phyloP scores from a whole-genome alignment of 2,113 vertebrate species.

The Pelusios castaneus region DNA sequence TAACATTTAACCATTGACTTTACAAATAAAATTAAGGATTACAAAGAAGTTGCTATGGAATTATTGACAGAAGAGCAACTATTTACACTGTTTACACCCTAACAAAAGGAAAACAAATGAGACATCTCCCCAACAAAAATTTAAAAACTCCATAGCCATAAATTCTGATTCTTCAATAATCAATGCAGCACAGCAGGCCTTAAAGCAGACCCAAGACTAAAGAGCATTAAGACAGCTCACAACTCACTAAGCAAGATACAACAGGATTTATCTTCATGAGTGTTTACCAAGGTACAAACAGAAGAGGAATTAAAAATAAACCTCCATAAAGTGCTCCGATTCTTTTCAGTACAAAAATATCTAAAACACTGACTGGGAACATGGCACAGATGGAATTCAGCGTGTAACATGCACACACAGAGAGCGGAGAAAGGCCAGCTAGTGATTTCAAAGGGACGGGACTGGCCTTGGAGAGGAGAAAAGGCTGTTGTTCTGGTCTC shows the following conservation, averaged over 20 bases:
- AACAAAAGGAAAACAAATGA: neutral
- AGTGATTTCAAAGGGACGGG: neutral
- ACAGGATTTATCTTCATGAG: neutral
- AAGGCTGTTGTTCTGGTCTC: neutral
- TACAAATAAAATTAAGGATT: constrained; percentile 69
- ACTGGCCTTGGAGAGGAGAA: neutral
- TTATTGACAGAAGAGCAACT: constrained; percentile 68
- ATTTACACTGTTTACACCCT: constrained; percentile 66
- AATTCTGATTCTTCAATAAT: constrained; percentile 30
- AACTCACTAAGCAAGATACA: constrained; percentile 28
- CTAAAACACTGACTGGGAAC: constrained; percentile 61
- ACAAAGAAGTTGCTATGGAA: constrained; percentile 61
- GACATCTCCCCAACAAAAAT: constrained; percentile 13
- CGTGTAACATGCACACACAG: rapidly evolving
- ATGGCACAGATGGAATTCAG: constrained; percentile 36
- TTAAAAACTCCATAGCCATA: neutral
- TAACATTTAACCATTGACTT: constrained; percentile 75
- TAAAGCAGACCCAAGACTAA: constrained; percentile 44
- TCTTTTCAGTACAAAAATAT: constrained; percentile 65
- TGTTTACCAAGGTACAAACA: neutral
- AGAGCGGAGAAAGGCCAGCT: neutral
- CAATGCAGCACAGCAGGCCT: constrained; percentile 43
- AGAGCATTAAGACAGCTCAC: constrained; percentile 30
- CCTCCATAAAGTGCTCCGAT: constrained; percentile 74
- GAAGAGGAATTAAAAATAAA: neutral